These are phyloP conservation scores for Drosophila navojoa DNA, from an alignment of 1,140 invertebrate genomes.

Conservation along the genomic window DNA sequence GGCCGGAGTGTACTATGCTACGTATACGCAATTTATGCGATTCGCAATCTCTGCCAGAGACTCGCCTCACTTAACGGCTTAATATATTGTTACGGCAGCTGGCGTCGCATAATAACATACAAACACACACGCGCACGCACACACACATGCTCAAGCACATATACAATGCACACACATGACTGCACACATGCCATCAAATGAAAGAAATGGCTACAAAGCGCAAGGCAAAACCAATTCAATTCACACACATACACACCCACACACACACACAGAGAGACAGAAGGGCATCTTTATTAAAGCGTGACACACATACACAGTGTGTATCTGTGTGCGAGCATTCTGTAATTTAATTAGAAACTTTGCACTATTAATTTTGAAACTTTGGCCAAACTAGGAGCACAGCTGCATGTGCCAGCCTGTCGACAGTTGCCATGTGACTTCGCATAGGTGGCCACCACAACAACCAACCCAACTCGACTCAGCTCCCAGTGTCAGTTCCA, in stretches of 20 bases:
- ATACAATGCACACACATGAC: constrained; percentile 38
- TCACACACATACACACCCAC: constrained; percentile 16
- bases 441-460: constrained; percentile 42
- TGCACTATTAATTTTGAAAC: constrained; percentile 76
- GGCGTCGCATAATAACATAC: constrained; percentile 63
- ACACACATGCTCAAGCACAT: constrained; percentile 3
- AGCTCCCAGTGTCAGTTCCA: constrained; percentile 30
- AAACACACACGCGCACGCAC: constrained; percentile 14
- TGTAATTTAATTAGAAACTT: constrained; percentile 81
- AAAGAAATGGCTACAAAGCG: constrained; percentile 54
- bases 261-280: too few relatives aligned
- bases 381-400: constrained; percentile 71
- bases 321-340: constrained; percentile 40
- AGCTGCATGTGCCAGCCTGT: constrained; percentile 50
- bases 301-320: constrained; percentile 5
- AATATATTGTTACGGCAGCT: constrained; percentile 80
- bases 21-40: constrained; percentile 72
- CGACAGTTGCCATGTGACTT: constrained; percentile 16
- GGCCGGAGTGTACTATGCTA: constrained; percentile 44
- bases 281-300: constrained; percentile 26
- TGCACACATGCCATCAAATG: constrained; percentile 45
- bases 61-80: constrained; percentile 76
- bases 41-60: constrained; percentile 68
- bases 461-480: constrained; percentile 18
- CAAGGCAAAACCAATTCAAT: constrained; percentile 64